Percentiles rank a stretch among this genome's conserved stretches.
Conservation (phyloP, 1,140 invertebrate genomes). For the Macrostomum lignano region DNA sequence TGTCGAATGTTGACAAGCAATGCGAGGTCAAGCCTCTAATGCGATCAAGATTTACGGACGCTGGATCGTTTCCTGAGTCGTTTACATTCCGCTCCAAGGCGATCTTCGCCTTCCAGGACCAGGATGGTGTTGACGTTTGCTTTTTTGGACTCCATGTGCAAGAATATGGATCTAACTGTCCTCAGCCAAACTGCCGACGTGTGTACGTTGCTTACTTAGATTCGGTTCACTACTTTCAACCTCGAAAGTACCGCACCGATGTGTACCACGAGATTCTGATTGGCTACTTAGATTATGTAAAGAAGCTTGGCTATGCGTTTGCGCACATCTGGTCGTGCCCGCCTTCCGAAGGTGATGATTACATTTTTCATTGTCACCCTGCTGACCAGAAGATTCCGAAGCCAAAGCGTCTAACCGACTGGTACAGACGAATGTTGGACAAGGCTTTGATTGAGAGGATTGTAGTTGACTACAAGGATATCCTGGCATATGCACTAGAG, state of each 20-base stretch:
- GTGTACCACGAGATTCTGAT: slow-evolving; percentile 98
- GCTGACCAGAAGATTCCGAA: slow-evolving; percentile 96
- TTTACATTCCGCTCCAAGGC: slow-evolving; percentile 94
- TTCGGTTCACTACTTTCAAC: slow-evolving; percentile 96
- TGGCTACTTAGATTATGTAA: slow-evolving; percentile 92
- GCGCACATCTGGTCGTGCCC: slow-evolving; percentile 99
- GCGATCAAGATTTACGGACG: slow-evolving; percentile 27
- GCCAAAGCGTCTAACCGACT: slow-evolving; percentile 88
- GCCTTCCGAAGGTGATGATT: slow-evolving; percentile 95
- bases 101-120: slow-evolving; percentile 93
- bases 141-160: slow-evolving; percentile 99
- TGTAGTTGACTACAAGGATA: slow-evolving; percentile 79
- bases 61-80: slow-evolving; percentile 43
- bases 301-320: slow-evolving; percentile 53
- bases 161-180: slow-evolving; percentile 88
- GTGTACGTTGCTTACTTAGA: slow-evolving; percentile 98
- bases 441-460: slow-evolving; percentile 92
- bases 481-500: slow-evolving; percentile 90
- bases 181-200: slow-evolving; percentile 58
- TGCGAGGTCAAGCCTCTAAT: slow-evolving; percentile 83
- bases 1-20: slow-evolving; percentile 5
- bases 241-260: slow-evolving; percentile 71
- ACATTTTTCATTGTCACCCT: slow-evolving; percentile 99
- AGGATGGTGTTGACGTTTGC: slow-evolving; percentile 87
- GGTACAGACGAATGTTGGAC: slow-evolving; percentile 99